Conservation (phyloP, 2,888 invertebrate genomes). For the Slavum lentiscoides region DNA sequence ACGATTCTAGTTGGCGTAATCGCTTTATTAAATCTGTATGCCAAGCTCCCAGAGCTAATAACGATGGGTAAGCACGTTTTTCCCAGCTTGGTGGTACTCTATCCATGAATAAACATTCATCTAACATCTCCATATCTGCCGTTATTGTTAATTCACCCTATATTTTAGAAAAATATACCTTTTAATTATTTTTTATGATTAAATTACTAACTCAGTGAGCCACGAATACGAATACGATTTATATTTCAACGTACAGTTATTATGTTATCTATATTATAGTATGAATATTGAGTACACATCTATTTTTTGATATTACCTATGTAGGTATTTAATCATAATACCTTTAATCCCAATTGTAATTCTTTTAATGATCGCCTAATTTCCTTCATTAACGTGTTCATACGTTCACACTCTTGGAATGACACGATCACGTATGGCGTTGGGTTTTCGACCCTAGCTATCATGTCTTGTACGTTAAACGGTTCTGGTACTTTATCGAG, state of each 20-base stretch:
- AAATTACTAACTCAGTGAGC: background rate
- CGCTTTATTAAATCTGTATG: conserved; percentile 81
- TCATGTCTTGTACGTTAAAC: conserved; percentile 83
- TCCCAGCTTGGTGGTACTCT: conserved; percentile 85
- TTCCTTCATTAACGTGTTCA: conserved; percentile 85
- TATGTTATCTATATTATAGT: no score
- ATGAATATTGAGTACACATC: no score
- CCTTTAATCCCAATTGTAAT: conserved; percentile 85
- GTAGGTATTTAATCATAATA: conserved; percentile 57
- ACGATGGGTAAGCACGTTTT: conserved; percentile 84
- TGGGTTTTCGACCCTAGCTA: conserved; percentile 83
- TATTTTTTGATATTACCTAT: no score
- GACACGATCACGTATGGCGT: conserved; percentile 91
- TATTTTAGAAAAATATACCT: conserved; percentile 47
- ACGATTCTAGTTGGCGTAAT: conserved; percentile 79
- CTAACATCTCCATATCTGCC: conserved; percentile 85
- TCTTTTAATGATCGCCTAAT: conserved; percentile 81
- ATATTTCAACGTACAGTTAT: no score
- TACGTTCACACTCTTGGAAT: conserved; percentile 91
- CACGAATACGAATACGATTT: background rate
- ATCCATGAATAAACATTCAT: conserved; percentile 86
- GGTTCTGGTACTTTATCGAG: conserved; percentile 85
- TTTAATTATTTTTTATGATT: background rate
- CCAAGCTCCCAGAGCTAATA: conserved; percentile 81
- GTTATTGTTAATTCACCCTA: conserved; percentile 92